Conservation (phyloP, 2,888 invertebrate genomes). For the Nemoura dubitans region DNA sequence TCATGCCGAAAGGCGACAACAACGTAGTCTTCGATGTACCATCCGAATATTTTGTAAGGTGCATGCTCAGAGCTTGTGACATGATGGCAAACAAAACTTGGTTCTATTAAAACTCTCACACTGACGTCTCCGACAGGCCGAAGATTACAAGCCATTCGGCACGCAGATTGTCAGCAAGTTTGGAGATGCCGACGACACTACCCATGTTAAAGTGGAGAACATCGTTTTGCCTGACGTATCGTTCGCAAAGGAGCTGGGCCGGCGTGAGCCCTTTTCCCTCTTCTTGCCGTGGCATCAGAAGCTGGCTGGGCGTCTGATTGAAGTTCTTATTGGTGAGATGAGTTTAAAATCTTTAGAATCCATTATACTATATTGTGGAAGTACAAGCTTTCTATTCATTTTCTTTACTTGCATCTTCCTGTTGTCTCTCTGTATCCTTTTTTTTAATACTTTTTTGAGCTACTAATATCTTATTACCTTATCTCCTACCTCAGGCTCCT, state of each 20-base stretch:
- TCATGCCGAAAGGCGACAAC: constrained; percentile 75
- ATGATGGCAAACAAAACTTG: too few species aligned
- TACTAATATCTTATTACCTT: too few species aligned
- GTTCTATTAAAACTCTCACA: not conserved
- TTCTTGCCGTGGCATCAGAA: constrained; percentile 77
- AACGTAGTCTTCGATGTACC: constrained; percentile 69
- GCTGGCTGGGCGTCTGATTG: constrained; percentile 75
- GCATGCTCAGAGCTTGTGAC: too few species aligned
- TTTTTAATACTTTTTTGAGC: too few species aligned
- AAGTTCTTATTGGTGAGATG: constrained; percentile 71
- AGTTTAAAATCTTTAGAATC: not conserved
- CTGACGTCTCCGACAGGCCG: constrained; percentile 36
- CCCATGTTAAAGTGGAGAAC: constrained; percentile 36
- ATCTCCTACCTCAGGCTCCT: too few species aligned
- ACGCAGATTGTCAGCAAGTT: constrained; percentile 42
- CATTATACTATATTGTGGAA: too few species aligned
- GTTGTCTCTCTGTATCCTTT: too few species aligned
- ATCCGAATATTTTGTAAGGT: constrained; percentile 71
- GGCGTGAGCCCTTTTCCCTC: constrained; percentile 75
- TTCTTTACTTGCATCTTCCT: too few species aligned
- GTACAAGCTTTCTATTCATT: too few species aligned
- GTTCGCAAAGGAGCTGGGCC: constrained; percentile 69
- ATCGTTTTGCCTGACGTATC: constrained; percentile 66
- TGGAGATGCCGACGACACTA: constrained; percentile 8
- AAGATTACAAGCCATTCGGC: constrained; percentile 43